Base-by-base conservation (phyloP, 2,797 vertebrate species). In the Xenopus petersii region DNA sequence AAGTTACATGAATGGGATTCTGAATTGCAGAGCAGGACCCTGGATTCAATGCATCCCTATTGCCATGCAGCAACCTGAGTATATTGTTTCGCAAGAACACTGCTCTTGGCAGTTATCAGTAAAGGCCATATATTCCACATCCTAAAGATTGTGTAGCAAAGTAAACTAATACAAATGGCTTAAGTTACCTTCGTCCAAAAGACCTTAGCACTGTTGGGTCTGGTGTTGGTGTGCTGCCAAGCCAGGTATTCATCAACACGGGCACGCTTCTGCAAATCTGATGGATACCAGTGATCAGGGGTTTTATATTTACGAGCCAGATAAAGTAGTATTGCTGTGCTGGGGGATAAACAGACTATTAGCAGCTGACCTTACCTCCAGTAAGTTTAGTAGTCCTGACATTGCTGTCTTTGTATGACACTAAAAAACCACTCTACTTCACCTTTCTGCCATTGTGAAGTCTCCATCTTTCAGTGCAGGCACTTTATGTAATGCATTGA, bases 271-370 rank as follows among this genome's bases (percentile, higher is more conserved):
- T 93, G 91, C 81, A 95, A 83, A 60, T 98, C 94, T 0, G 92
- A 88, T 0, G 96, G 97, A 80, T 94, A 98, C 97, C 97, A 98
- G 87, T 97, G 93, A 16, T 95, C 94, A 0, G 94, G 86, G 1
- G 92, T 82, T 0, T 87, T 83, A 80, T 91, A 90, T 79, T 95
- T 98, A 77, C 91, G 86, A 0, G 49, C 85, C 82, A 98, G 42
- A 85, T 98, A 98, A 69, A 87, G 82, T 74, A 98, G 90, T 82
- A 98, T 98, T 0, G 97, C 95, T 46, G 87, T 65, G 49, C 97
- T 98, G 87, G 8, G 6, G 16, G n/a, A 11, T 16, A 51, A 66
- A 63, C 4, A 21, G 49, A 51, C 15, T 51, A 13, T 12, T 51
- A 12, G 49, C 10, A 51, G 15, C 15, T 15, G 11, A 4, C 4